Conservation (phyloP, 2,797 vertebrate species). For the Arremon aurantiirostris region DNA sequence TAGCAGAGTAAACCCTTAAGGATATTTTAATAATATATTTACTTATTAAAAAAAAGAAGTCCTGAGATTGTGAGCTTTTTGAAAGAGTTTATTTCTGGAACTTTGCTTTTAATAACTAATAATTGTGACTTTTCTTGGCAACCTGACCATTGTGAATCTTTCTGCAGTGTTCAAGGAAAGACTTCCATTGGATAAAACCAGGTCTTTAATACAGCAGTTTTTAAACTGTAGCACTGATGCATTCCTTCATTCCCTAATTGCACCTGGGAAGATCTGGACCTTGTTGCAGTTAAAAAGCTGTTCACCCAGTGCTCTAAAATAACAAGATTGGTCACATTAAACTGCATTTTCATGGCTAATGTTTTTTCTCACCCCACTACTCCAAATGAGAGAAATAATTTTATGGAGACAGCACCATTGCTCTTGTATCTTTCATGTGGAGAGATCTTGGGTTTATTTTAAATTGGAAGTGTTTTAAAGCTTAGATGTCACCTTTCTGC, state of each 20-base stretch:
- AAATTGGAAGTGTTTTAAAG: background rate
- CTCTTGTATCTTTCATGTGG: background rate
- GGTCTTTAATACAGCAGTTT: background rate
- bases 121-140: conserved; percentile 43
- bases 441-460: background rate
- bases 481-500: background rate
- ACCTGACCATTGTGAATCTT: conserved; percentile 9
- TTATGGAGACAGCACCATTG: background rate
- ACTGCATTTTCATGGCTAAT: background rate
- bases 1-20: background rate
- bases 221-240: conserved; percentile 5
- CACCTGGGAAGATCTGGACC: conserved; percentile 21
- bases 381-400: background rate
- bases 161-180: conserved; percentile 14
- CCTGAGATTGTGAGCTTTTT: conserved; percentile 39
- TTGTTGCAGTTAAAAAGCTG: conserved; percentile 6
- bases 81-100: conserved; percentile 47
- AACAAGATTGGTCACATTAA: conserved; percentile 12
- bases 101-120: conserved; percentile 56
- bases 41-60: background rate
- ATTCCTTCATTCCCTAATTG: conserved; percentile 18
- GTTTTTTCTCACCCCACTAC: background rate
- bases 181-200: conserved; percentile 19
- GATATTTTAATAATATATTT: conserved; percentile 50
- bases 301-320: conserved; percentile 23